Evolutionary conservation across 1,140 invertebrate species (phyloP), one percentile per base, ranked within the genome.

Genomic region (Pectinophora gossypiella): DNA sequence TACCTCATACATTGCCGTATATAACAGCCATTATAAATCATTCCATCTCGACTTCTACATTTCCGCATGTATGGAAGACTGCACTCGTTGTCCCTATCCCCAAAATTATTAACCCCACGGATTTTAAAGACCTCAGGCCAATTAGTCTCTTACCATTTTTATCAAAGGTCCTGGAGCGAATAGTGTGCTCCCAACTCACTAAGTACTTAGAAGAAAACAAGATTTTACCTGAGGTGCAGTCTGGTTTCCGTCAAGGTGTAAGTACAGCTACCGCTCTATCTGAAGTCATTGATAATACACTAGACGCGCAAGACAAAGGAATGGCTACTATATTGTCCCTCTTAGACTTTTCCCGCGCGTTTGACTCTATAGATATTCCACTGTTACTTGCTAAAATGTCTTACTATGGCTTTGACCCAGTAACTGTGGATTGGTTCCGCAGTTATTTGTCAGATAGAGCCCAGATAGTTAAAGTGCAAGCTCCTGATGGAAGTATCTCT

Each of bases 241-340:
- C 46, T 13, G 46, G 46, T 27, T 48, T 48, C 20, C 20, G 46
- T 23, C 2, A n/a, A 10, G 22, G 22, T 9, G 19, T 5, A 3
- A 48, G 46, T 27, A 48, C 22, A 7, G 5, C 46, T 12, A 48
- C 46, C 7, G 46, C 46, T 22, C 46, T 48, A 2, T 6, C 12
- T 10, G 23, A 48, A 7, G 22, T 48, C 2, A 9, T 22, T 3
- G 22, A 27, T 9, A 32, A 48, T 27, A 13, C 23, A 23, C 46
- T 22, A 6, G 46, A 22, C 5, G 46, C 13, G 22, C 20, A 23
- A 10, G 46, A 48, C 16, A n/a, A 22, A 3, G 20, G 23, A 23
- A 22, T 23, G 20, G 6, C 13, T 7, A 48, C n/a, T 16, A 32
- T 48, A 13, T 21, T 48, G 7, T 19, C 18, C 16, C 23, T 48